phyloP scores from a whole-genome alignment of 2,113 vertebrate genomes.

The Cyprinodon brontotheroides region DNA sequence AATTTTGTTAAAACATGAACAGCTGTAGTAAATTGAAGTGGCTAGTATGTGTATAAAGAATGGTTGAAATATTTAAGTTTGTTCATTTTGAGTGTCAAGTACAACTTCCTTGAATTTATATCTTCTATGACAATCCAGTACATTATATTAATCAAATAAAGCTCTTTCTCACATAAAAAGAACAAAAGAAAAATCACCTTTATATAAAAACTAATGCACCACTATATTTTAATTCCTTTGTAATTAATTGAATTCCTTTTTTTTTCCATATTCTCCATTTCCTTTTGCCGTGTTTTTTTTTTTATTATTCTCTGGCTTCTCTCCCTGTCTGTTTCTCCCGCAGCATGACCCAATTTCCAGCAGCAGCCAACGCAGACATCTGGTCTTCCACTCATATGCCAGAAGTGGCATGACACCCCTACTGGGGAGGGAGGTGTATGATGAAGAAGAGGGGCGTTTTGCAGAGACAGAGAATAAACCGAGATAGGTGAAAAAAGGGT shows the following conservation, averaged over 20 bases:
- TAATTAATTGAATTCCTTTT: not conserved
- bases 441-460: not conserved
- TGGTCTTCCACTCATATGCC: constrained; percentile 67
- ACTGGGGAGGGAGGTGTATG: constrained; percentile 2
- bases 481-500: constrained; percentile 33
- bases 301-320: not conserved
- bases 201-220: constrained; percentile 9
- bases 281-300: constrained; percentile 11
- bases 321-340: constrained; percentile 17
- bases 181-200: not conserved
- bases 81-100: too few species aligned
- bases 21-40: too few species aligned
- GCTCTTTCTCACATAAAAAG: not conserved
- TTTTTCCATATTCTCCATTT: not conserved
- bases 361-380: constrained; percentile 66
- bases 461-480: constrained; percentile 22
- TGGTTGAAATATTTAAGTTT: too few species aligned
- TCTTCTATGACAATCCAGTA: too few species aligned
- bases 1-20: too few species aligned
- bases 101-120: too few species aligned
- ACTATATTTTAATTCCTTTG: not conserved
- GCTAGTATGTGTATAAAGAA: too few species aligned
- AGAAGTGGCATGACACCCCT: constrained; percentile 61
- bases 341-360: constrained; percentile 66
- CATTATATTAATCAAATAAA: not conserved